Conservation (phyloP, 2,113 vertebrate genomes). For the Strigops habroptila region DNA sequence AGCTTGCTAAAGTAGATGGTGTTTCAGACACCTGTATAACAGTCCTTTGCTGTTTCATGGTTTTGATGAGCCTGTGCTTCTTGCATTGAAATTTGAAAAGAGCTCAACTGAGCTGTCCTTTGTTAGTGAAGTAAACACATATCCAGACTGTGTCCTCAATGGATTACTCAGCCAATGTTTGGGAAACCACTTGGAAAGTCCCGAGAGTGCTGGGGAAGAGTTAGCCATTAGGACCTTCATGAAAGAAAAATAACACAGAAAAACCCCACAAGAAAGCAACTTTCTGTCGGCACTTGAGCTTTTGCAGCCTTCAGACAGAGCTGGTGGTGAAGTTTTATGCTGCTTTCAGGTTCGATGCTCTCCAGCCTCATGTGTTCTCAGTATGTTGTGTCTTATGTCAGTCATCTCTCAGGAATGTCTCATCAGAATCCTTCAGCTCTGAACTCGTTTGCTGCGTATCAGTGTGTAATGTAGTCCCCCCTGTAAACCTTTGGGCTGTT, state of each 20-base stretch:
- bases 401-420: neutral
- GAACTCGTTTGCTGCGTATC: neutral
- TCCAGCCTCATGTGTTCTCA: neutral
- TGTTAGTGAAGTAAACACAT: neutral
- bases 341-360: neutral
- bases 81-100: neutral
- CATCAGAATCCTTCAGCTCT: neutral
- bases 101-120: neutral
- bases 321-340: neutral
- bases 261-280: neutral
- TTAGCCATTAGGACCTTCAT: neutral
- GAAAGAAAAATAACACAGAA: neutral
- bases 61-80: slow-evolving; percentile 1
- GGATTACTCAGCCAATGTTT: neutral
- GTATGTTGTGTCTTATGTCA: neutral
- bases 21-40: slow-evolving; percentile 39
- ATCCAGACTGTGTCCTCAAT: neutral
- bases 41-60: slow-evolving; percentile 3
- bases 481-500: neutral
- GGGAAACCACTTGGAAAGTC: neutral
- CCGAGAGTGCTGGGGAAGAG: neutral
- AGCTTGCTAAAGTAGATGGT: slow-evolving; percentile 20
- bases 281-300: neutral
- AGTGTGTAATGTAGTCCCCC: neutral
- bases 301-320: neutral